Evolutionary conservation across 2,888 invertebrate genomes (phyloP).

Genomic region (Ochropacha duplaris): DNA sequence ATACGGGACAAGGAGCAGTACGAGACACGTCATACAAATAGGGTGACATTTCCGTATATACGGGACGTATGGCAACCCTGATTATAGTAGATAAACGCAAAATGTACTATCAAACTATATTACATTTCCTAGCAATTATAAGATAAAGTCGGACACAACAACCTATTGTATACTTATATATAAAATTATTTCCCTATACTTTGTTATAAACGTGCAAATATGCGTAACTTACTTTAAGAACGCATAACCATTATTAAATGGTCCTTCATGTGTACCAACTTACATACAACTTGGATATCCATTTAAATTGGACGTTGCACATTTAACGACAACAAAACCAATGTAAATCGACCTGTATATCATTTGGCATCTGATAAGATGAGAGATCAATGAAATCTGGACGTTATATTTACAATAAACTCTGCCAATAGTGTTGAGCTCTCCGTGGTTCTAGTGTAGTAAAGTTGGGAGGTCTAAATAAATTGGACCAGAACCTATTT

Average conservation of each 20-base stretch:
- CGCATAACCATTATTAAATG: background rate
- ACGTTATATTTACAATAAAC: background rate
- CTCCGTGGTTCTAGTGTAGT: background rate
- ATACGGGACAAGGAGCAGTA: too few relatives aligned
- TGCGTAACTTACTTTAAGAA: slow-evolving; percentile 11
- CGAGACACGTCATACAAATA: too few relatives aligned
- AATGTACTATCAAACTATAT: too few relatives aligned
- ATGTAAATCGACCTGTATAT: background rate
- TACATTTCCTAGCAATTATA: slow-evolving; percentile 32
- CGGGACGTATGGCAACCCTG: too few relatives aligned
- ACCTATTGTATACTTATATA: slow-evolving; percentile 27
- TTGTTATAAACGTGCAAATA: slow-evolving; percentile 33
- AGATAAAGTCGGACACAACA: slow-evolving; percentile 21
- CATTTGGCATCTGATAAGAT: background rate
- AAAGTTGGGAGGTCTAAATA: background rate
- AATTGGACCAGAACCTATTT: background rate
- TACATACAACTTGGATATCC: background rate
- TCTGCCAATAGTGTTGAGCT: background rate
- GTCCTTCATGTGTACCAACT: background rate
- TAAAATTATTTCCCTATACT: slow-evolving; percentile 44
- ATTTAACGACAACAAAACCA: background rate
- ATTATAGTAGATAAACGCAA: too few relatives aligned
- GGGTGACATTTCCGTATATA: too few relatives aligned
- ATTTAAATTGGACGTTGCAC: background rate
- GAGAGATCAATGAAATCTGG: background rate